Evolutionary conservation across 2,797 vertebrate genomes (phyloP).

Genomic region (Melanotaenia parkinsoni): DNA sequence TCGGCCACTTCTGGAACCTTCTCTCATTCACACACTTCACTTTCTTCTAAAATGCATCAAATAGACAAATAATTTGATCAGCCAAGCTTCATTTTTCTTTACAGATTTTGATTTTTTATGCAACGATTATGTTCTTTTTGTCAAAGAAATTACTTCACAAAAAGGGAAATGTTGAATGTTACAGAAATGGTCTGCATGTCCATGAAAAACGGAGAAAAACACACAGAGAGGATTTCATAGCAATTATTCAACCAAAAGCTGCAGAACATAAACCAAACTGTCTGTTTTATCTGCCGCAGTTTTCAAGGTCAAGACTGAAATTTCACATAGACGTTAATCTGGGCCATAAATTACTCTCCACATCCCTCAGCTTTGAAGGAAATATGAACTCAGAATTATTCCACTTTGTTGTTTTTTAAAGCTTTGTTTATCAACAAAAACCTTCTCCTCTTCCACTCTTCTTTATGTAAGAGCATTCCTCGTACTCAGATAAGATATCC

Average conservation of each 20-base stretch:
- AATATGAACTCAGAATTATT: conserved; percentile 13
- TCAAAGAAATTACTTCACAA: background rate
- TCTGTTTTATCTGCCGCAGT: background rate
- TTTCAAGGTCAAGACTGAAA: conserved; percentile 5
- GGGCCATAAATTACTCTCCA: conserved; percentile 19
- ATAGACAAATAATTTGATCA: background rate
- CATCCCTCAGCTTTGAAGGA: background rate
- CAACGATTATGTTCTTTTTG: background rate
- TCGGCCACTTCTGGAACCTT: background rate
- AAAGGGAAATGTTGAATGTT: background rate
- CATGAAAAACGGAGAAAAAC: background rate
- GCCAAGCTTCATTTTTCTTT: background rate
- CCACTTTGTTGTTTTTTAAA: background rate
- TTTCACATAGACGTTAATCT: conserved; percentile 12
- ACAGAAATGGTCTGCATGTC: background rate
- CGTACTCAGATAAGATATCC: conserved; percentile 32
- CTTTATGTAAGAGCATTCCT: conserved; percentile 15
- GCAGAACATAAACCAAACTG: background rate
- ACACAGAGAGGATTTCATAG: background rate
- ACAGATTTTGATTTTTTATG: background rate
- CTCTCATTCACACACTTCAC: background rate
- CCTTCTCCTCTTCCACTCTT: conserved; percentile 33
- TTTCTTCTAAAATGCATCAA: no score
- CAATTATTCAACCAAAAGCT: background rate
- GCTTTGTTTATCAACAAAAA: conserved; percentile 12